Percentiles rank a stretch among this genome's conserved stretches.
phyloP scores from a whole-genome alignment of 2,888 invertebrate species.

The Calephelis perditalis region DNA sequence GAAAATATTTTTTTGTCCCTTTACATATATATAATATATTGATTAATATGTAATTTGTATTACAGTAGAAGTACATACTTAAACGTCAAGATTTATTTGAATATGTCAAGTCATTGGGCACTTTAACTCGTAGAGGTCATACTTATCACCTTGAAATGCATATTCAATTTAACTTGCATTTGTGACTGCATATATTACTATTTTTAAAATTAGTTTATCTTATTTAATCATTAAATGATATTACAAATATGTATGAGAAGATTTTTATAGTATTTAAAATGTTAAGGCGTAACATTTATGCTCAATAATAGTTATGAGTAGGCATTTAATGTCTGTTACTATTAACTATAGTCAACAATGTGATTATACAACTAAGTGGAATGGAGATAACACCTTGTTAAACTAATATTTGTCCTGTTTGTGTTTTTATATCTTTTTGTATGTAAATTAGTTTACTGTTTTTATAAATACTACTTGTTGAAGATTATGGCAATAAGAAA shows the following conservation, averaged over 20 bases:
- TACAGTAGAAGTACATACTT: slow-evolving; percentile 16
- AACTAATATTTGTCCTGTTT: slow-evolving; percentile 4
- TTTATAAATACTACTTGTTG: not conserved
- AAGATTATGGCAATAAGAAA: slow-evolving; percentile 2
- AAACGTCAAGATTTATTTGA: slow-evolving; percentile 25
- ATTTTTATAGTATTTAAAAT: not conserved
- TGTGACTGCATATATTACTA: slow-evolving; percentile 5
- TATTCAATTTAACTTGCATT: slow-evolving; percentile 22
- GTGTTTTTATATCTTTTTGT: slow-evolving; percentile 4
- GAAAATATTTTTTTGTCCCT: not conserved
- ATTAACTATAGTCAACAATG: slow-evolving; percentile 6
- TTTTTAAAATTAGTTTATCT: slow-evolving; percentile 24
- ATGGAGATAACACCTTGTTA: not conserved
- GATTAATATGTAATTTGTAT: not conserved
- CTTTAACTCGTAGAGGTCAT: slow-evolving; percentile 47
- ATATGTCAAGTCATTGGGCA: slow-evolving; percentile 27
- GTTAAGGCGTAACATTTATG: not conserved
- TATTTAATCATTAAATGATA: slow-evolving; percentile 23
- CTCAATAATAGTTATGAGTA: slow-evolving; percentile 8
- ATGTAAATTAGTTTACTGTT: slow-evolving; percentile 3
- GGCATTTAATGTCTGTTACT: slow-evolving; percentile 7
- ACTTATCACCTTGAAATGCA: slow-evolving; percentile 40
- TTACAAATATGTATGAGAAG: not conserved
- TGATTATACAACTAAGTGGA: not conserved
- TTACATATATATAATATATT: not conserved